These are phyloP conservation scores for Cynopterus sphinx DNA, from an alignment of 2,797 vertebrate species.

Conservation along the genomic window DNA sequence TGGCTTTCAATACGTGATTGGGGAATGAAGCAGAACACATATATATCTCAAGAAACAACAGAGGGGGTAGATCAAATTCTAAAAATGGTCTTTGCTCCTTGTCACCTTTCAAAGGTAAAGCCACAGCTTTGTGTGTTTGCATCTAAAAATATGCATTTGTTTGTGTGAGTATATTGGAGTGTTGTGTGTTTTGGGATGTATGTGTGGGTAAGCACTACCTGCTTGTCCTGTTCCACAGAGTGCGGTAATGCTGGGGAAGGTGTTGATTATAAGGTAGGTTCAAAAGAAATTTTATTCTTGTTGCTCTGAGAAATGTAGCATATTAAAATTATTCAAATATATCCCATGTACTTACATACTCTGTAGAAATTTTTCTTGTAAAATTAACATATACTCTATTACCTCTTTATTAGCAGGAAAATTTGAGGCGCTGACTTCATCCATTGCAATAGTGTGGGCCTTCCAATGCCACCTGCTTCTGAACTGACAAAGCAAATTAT, in stretches of 20 bases:
- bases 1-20: fast-evolving
- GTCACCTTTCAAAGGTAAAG: neutral
- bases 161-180: too few species aligned
- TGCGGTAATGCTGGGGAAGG: neutral
- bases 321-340: conserved; percentile 27
- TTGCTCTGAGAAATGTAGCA: neutral
- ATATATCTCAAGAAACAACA: neutral
- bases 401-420: conserved; percentile 2
- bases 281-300: conserved; percentile 30
- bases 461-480: neutral
- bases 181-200: neutral
- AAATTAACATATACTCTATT: conserved; percentile 21
- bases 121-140: neutral
- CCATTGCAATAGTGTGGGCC: neutral
- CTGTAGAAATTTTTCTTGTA: conserved; percentile 6
- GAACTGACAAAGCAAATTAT: neutral
- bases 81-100: neutral
- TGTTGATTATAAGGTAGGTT: neutral
- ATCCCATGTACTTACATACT: neutral
- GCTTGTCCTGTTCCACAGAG: neutral
- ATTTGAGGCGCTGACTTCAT: neutral
- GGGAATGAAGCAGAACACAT: neutral
- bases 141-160: neutral
- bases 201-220: neutral
- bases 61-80: neutral